Base-by-base conservation (phyloP, 2,888 invertebrate genomes). In the Tipula vernalis region DNA sequence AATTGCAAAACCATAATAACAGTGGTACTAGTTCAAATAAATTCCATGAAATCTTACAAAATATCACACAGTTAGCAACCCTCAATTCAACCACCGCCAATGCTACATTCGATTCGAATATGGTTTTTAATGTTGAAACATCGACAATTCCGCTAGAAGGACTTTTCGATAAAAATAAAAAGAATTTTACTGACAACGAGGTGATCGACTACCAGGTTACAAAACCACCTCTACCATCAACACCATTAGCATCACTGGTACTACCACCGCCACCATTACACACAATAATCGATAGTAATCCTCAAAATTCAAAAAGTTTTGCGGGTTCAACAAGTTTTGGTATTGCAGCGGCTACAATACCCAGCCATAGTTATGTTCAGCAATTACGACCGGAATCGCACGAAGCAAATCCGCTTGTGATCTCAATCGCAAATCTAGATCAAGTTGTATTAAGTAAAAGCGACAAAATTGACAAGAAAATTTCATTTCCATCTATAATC, bases 61-160 rank as follows among this genome's bases (percentile, higher is more conserved):
- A 92, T 1, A 91, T 90, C 84, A 92, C 92, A 88, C 91, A 91
- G 47, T 91, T 92, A 0, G 89, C 90, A 1, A 91, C 92, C 87
- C 91, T 18, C 28, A 28, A 71, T 71, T 28, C 28, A 4, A 71
- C 71, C 28, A 10, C 10, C 5, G 3, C 0, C 0, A 71, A 28
- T 12, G 2, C 71, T 28, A 71, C 28, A 10, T 28, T 71, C 10
- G 10, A 71, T 71, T 71, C 71, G 28, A 28, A 28, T 10, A 71
- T 71, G 71, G 88, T 91, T 86, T 89, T 90, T 18, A 90, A 90
- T 42, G 89, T 92, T 8, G 94, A 95, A 90, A 93, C 94, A 0
- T 95, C 95, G 0, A 95, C 95, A 0, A 93, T 95, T 88, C 91
- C 95, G 12, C 90, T 95, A 88, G 94, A 95, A 91, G 94, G 93